Evolutionary conservation across 2,888 invertebrate species (phyloP).

Genomic region (Drosophila antonietae): DNA sequence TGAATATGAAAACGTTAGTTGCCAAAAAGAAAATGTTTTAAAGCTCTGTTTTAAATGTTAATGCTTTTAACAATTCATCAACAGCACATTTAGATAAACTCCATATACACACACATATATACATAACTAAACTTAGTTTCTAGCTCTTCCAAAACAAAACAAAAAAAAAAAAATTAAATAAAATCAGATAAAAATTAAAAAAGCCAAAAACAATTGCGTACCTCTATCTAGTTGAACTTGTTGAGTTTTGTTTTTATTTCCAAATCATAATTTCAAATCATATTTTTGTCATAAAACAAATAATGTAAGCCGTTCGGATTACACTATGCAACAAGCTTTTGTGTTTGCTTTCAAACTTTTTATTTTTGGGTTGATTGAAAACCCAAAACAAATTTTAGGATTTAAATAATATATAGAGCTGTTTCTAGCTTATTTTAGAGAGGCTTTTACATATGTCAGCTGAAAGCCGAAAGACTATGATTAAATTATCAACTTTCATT

Average conservation of each 20-base stretch:
- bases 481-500: background rate
- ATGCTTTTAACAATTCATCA: constrained; percentile 26
- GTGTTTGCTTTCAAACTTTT: background rate
- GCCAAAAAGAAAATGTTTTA: constrained; percentile 49
- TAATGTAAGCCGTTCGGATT: background rate
- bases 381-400: background rate
- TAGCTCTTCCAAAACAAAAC: constrained; percentile 5
- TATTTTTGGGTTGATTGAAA: background rate
- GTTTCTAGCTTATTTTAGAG: background rate
- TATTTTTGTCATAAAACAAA: background rate
- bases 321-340: background rate
- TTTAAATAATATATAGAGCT: background rate
- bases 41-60: constrained; percentile 51
- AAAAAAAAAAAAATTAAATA: background rate
- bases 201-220: constrained; percentile 25
- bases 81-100: constrained; percentile 1
- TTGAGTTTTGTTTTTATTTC: constrained; percentile 6
- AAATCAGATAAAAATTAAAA: background rate
- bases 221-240: constrained; percentile 7
- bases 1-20: constrained; percentile 43
- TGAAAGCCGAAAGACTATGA: background rate
- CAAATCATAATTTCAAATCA: background rate
- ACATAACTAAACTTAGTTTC: constrained; percentile 13
- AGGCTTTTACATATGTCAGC: background rate
- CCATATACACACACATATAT: background rate